Evolutionary conservation across 2,888 invertebrate genomes (phyloP).

Genomic region (Apodemia mormo): DNA sequence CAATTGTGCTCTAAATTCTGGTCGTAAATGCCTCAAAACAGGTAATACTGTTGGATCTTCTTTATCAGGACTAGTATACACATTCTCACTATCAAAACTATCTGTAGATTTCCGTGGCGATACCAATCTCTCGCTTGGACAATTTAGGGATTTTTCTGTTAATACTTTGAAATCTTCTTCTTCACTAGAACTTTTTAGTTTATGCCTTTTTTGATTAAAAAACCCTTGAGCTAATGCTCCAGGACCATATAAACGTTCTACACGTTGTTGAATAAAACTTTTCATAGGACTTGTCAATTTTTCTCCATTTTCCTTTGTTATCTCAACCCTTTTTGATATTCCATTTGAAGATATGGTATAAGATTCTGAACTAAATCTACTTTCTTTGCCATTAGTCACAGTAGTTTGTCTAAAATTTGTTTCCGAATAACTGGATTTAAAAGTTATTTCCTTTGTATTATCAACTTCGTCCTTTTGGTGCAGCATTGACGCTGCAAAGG

Average conservation of each 20-base stretch:
- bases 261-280: slow-evolving; percentile 93
- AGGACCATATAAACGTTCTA: slow-evolving; percentile 93
- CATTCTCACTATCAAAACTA: slow-evolving; percentile 50
- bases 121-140: slow-evolving; percentile 56
- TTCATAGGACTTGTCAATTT: slow-evolving; percentile 79
- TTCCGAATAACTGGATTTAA: slow-evolving; percentile 76
- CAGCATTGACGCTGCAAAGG: slow-evolving; percentile 69
- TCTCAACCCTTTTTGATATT: slow-evolving; percentile 70
- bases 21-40: slow-evolving; percentile 90
- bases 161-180: slow-evolving; percentile 67
- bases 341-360: slow-evolving; percentile 76
- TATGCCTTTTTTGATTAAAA: slow-evolving; percentile 84
- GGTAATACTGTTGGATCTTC: slow-evolving; percentile 80
- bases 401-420: slow-evolving; percentile 71
- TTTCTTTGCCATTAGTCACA: slow-evolving; percentile 63
- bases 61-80: slow-evolving; percentile 58
- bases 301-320: slow-evolving; percentile 75
- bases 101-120: slow-evolving; percentile 53
- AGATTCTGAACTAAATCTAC: slow-evolving; percentile 60
- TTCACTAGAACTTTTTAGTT: slow-evolving; percentile 65
- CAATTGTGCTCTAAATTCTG: slow-evolving; percentile 92
- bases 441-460: slow-evolving; percentile 64
- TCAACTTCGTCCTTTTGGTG: slow-evolving; percentile 73
- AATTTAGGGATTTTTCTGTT: slow-evolving; percentile 68
- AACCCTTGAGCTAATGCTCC: slow-evolving; percentile 93